These are phyloP conservation scores for Oscheius sp. DNA, from an alignment of 1,140 invertebrate genomes.

Conservation along the genomic window DNA sequence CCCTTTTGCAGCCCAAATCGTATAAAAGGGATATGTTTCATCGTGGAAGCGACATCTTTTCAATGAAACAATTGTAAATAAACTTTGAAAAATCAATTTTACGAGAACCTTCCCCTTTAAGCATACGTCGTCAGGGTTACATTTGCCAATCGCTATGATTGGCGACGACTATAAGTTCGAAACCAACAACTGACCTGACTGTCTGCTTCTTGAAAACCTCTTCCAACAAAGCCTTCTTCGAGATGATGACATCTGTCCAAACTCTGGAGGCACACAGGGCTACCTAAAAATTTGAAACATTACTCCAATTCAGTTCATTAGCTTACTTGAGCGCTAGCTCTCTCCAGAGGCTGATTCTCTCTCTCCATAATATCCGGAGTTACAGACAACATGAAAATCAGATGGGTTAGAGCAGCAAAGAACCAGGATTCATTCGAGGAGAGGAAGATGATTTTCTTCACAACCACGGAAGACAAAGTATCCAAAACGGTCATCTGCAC, in stretches of 20 bases:
- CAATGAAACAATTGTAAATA: too few relatives aligned
- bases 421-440: conserved; percentile 69
- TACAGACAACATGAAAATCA: conserved; percentile 85
- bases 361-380: conserved; percentile 52
- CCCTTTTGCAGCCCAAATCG: too few relatives aligned
- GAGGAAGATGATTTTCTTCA: conserved; percentile 39
- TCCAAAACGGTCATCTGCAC: conserved; percentile 59
- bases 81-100: too few relatives aligned
- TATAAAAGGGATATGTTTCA: too few relatives aligned
- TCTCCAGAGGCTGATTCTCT: conserved; percentile 40
- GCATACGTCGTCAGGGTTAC: too few relatives aligned
- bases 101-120: too few relatives aligned
- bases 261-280: conserved; percentile 81
- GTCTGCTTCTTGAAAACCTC: conserved; percentile 73
- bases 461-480: conserved; percentile 51
- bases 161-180: too few relatives aligned
- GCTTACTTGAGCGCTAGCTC: conserved; percentile 50
- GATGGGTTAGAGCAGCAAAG: conserved; percentile 88
- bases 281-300: conserved; percentile 62
- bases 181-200: background rate
- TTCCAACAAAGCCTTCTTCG: conserved; percentile 82
- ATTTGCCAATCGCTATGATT: too few relatives aligned
- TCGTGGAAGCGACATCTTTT: too few relatives aligned
- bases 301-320: background rate
- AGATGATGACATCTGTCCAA: conserved; percentile 93